Conservation (phyloP, 2,113 vertebrate genomes). For the Alethe diademata region DNA sequence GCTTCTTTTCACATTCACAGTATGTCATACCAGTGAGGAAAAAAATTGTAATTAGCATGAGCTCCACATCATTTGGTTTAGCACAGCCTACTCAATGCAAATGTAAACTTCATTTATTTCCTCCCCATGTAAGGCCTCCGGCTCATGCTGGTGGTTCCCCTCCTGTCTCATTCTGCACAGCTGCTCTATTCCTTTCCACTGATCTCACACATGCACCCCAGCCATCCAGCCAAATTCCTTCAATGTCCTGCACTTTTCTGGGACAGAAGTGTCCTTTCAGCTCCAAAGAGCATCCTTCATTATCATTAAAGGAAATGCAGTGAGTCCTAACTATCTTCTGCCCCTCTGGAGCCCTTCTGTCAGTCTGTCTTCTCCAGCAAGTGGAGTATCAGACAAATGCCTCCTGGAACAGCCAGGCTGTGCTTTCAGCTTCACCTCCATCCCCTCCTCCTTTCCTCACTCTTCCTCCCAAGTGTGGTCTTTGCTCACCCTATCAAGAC, state of each 20-base stretch:
- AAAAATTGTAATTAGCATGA: background rate
- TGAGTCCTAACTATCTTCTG: background rate
- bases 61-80: conserved; percentile 14
- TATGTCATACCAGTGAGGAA: background rate
- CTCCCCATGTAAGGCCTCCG: background rate
- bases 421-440: background rate
- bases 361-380: background rate
- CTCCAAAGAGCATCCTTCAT: background rate
- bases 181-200: background rate
- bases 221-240: background rate
- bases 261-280: background rate
- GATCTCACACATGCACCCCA: accelerated
- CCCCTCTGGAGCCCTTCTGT: background rate
- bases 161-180: background rate
- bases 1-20: background rate
- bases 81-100: background rate
- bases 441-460: background rate
- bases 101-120: background rate
- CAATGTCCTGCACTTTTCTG: background rate
- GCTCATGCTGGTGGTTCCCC: background rate
- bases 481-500: background rate
- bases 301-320: background rate
- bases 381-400: accelerated
- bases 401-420: accelerated
- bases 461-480: background rate